These are phyloP conservation scores for Mesochorus sp. DNA, from an alignment of 2,888 invertebrate species.

Conservation along the genomic window DNA sequence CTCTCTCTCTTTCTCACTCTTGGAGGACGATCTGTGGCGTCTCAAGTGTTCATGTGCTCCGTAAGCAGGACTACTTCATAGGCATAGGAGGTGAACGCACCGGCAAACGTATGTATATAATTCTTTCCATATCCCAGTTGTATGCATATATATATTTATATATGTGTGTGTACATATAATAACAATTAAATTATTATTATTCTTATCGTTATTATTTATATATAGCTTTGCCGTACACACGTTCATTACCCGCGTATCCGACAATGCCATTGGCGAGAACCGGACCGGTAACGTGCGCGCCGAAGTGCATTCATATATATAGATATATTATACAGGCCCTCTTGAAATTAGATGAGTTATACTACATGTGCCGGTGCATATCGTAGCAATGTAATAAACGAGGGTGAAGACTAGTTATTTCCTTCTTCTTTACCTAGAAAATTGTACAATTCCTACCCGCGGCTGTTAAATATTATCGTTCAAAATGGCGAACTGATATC, in stretches of 20 bases:
- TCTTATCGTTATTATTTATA: neutral
- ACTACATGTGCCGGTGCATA: constrained; percentile 26
- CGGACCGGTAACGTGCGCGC: neutral
- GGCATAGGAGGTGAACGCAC: constrained; percentile 68
- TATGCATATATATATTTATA: neutral
- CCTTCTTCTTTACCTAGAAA: neutral
- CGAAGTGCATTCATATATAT: neutral
- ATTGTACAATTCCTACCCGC: constrained; percentile 3
- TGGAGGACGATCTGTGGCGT: constrained; percentile 51
- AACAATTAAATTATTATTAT: neutral
- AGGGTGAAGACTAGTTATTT: constrained; percentile 44
- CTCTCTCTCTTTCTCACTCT: no score
- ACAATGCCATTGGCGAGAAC: neutral
- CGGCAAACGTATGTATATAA: constrained; percentile 64
- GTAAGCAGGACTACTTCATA: constrained; percentile 67
- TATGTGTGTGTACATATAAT: no score
- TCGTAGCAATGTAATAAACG: constrained; percentile 36
- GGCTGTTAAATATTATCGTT: constrained; percentile 19
- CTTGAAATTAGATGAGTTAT: constrained; percentile 48
- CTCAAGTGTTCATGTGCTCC: constrained; percentile 69
- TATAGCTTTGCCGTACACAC: neutral
- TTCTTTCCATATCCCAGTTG: neutral
- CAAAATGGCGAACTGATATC: neutral
- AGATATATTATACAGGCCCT: no score
- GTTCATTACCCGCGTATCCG: neutral